Percentiles rank a stretch among this genome's conserved stretches.
phyloP scores from a whole-genome alignment of 2,888 invertebrate genomes.

The Noctuana brunneofusca region DNA sequence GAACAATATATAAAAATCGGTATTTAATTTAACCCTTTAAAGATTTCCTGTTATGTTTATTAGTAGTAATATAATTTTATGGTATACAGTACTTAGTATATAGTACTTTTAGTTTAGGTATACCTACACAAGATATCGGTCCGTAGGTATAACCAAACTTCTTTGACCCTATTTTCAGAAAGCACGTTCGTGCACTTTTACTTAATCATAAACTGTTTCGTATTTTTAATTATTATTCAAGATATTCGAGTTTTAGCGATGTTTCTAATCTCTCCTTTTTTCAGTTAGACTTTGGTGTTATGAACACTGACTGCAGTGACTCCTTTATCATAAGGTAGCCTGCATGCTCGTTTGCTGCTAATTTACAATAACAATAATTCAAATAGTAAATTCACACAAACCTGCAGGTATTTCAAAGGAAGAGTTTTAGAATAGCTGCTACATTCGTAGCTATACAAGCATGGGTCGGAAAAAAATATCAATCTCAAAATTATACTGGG shows the following conservation, averaged over 20 bases:
- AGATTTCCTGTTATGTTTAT: too few relatives aligned
- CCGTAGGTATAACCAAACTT: not conserved
- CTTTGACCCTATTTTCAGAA: not conserved
- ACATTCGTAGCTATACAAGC: constrained; percentile 18
- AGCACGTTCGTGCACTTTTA: not conserved
- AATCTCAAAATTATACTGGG: constrained; percentile 44
- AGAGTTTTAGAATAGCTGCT: constrained; percentile 23
- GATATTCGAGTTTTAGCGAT: not conserved
- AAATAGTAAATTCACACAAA: too few relatives aligned
- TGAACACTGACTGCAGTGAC: too few relatives aligned
- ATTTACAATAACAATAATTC: too few relatives aligned
- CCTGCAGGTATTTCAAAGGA: not conserved
- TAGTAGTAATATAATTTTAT: too few relatives aligned
- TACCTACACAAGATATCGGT: not conserved
- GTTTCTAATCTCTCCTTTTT: too few relatives aligned
- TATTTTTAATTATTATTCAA: not conserved
- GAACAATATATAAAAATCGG: too few relatives aligned
- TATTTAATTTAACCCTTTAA: too few relatives aligned
- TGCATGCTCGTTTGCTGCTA: too few relatives aligned
- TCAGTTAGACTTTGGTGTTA: too few relatives aligned
- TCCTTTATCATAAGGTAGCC: too few relatives aligned
- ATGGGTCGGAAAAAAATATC: constrained; percentile 37
- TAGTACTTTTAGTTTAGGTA: not conserved
- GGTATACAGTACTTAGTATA: too few relatives aligned
- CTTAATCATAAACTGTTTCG: not conserved